Base-by-base conservation (phyloP, 2,113 vertebrate species). In the Eulemur rufifrons region DNA sequence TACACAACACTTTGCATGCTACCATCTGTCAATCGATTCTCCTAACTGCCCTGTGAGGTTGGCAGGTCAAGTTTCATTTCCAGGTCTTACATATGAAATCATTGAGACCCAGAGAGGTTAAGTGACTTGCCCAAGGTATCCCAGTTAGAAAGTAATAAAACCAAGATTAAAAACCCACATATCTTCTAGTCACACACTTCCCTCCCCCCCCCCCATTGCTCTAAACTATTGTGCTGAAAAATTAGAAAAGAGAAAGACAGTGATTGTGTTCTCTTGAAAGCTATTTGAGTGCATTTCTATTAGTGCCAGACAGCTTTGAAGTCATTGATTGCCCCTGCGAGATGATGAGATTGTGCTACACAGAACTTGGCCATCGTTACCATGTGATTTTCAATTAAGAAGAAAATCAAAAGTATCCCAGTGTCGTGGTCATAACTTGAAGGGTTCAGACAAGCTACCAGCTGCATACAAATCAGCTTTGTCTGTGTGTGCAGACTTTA, bases 311-410 rank as follows among this genome's bases (percentile, higher is more conserved):
- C 81, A 96, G 39, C 80, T 97, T 81, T 96, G 52, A 96, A 97
- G 97, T 78, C 91, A 96, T 61, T 78, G 89, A 92, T 97, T 97
- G 11, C 56, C 95, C 50, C 97, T 94, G 71, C 9, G 39, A 94
- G 90, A 97, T 97, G 94, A 97, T 95, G 37, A 91, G 97, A 97
- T 97, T 93, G 89, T 54, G 63, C 83, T 95, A 42, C 85, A 92
- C 2, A 27, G 47, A 96, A 95, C 91, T 97, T 97, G 91, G 66
- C 80, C 81, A 50, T 87, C 17, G 37, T 98, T 97, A 68, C 84
- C 94, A 77, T 89, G 59, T 95, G 91, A 96, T 98, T 98, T 97
- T 94, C 96, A 96, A 94, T 97, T 96, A 98, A 93, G 96, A 97
- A 97, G 42, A 81, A 98, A 97, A 98, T 94, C 93, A 96, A 91